Base-by-base conservation (phyloP, 1,140 invertebrate species). In the Pissodes strobi region DNA sequence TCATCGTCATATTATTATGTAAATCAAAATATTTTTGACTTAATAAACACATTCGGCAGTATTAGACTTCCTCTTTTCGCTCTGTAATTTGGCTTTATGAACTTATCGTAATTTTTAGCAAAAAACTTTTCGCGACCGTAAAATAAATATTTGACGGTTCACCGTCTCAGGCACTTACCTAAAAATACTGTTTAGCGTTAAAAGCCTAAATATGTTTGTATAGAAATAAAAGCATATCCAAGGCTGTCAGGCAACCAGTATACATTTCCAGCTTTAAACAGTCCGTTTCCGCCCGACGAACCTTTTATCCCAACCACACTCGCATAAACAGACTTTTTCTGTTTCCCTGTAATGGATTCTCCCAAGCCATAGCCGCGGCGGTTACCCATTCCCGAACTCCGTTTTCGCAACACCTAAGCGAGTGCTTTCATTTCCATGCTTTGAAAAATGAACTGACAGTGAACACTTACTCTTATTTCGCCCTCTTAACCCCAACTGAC, bases 381-480 rank as follows among this genome's bases (percentile, higher is more conserved):
- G 34, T 39, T 39, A 21, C 38, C 49, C 58, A 19, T n/a, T n/a
- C n/a, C n/a, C 18, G 8, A 12, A 9, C 51, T 22, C 22, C 39
- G 17, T 38, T 52, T 58, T 52, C 27, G 38, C 18, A 65, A 65
- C 63, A 65, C 63, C 53, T 59, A 34, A 17, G 43, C 41, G 41
- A 55, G 18, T 41, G 63, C 63, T 65, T 65, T 65, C 57, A 65
- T 65, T 65, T 65, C 55, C 55, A 65, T 58, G 30, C 30, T 19
- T 53, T 65, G 63, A 65, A 65, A 65, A 65, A 65, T 59, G 55
- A 34, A 59, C 63, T 65, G 63, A 65, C 53, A 65, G 41, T 65
- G 55, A 65, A 66, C 56, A 66, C 64, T 66, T 66, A 66, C 64
- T 66, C 64, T 66, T 66, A 66, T 66, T 66, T 66, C 53, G 57